Conservation (phyloP, 2,888 invertebrate genomes). For the Aethes cnicana region DNA sequence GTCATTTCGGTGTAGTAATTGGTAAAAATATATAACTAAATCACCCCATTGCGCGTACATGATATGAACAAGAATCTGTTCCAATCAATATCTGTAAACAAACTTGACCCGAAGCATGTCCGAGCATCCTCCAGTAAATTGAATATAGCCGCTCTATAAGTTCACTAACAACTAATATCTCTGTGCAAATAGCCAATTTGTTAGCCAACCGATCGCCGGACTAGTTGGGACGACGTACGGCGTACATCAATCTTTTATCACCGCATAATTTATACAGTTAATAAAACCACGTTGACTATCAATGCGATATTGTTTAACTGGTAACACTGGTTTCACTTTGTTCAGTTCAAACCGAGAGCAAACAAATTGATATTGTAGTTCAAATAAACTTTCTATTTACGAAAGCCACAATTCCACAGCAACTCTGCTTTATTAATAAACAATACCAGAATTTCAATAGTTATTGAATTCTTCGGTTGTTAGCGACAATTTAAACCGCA, state of each 20-base stretch:
- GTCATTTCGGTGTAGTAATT: too few relatives aligned
- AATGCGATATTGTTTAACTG: background rate
- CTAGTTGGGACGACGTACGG: constrained; percentile 5
- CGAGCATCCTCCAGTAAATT: constrained; percentile 43
- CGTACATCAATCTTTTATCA: constrained; percentile 8
- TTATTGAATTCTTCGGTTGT: constrained; percentile 21
- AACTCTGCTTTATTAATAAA: constrained; percentile 2
- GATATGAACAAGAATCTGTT: constrained; percentile 15
- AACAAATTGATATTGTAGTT: too few relatives aligned
- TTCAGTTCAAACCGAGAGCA: too few relatives aligned
- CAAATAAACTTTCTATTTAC: constrained; percentile 7
- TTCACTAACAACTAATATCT: constrained; percentile 44
- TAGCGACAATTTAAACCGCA: constrained; percentile 32
- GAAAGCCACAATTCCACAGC: background rate
- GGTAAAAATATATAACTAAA: too few relatives aligned
- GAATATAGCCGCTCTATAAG: constrained; percentile 42
- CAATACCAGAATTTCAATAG: constrained; percentile 1
- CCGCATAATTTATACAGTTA: background rate
- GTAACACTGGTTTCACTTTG: background rate
- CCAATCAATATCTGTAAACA: constrained; percentile 29
- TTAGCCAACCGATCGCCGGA: constrained; percentile 35
- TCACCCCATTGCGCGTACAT: constrained; percentile 7
- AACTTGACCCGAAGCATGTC: constrained; percentile 24
- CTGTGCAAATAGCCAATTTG: constrained; percentile 53
- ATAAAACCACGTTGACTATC: background rate